Evolutionary conservation across 2,797 vertebrate genomes (phyloP).

Genomic region (Muraenolepis orangiensis): DNA sequence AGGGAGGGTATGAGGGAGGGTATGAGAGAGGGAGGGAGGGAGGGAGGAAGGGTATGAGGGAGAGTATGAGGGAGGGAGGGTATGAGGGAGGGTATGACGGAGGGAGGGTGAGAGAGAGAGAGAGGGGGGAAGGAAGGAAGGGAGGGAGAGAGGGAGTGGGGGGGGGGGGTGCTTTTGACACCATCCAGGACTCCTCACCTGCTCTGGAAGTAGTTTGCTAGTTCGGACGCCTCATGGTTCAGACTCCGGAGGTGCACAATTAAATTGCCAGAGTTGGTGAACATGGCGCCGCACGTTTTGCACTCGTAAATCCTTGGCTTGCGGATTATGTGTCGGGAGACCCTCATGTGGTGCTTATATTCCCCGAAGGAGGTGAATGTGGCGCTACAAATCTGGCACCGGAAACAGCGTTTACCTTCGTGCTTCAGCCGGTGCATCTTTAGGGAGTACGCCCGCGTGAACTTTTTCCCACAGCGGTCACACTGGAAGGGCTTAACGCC

Average conservation of each 20-base stretch:
- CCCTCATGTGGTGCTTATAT: conserved; percentile 99
- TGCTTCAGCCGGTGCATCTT: conserved; percentile 99
- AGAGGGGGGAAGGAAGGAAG: conserved; percentile 4
- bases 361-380: conserved; percentile 99
- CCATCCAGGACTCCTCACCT: conserved; percentile 92
- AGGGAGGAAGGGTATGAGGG: too few species aligned
- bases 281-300: conserved; percentile 99
- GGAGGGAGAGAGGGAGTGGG: conserved; percentile 50
- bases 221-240: conserved; percentile 99
- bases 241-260: conserved; percentile 99
- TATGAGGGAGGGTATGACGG: neutral
- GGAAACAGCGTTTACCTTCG: conserved; percentile 99
- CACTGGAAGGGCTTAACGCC: conserved; percentile 99
- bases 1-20: too few species aligned
- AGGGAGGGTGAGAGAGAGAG: too few species aligned
- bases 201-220: conserved; percentile 99
- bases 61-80: too few species aligned
- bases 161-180: conserved; percentile 37
- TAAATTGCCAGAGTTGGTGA: conserved; percentile 99
- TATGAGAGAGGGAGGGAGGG: too few species aligned
- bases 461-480: conserved; percentile 99
- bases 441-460: conserved; percentile 99
- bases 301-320: conserved; percentile 99
- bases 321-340: conserved; percentile 99
- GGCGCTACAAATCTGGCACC: conserved; percentile 99